These are phyloP conservation scores for Syngnathus typhle DNA, from an alignment of 2,113 vertebrate genomes.

Conservation along the genomic window DNA sequence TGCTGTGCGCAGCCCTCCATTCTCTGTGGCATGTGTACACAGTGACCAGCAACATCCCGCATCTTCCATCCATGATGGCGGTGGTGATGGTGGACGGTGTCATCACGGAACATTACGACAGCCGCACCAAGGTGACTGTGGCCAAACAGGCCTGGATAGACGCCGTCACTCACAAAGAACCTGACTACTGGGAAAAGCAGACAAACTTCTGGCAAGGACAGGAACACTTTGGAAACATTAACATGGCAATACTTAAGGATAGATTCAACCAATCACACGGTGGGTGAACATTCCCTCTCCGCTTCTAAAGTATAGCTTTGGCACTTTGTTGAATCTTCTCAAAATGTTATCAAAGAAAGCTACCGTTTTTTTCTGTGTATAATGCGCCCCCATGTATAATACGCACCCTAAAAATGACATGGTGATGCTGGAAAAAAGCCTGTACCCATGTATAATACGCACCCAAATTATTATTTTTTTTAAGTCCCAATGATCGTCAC, in stretches of 20 bases:
- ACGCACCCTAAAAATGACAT: no score
- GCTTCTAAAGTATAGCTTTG: background rate
- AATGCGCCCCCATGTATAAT: no score
- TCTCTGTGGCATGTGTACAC: slow-evolving; percentile 9
- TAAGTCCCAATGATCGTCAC: no score
- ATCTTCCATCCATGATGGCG: background rate
- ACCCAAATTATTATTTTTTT: no score
- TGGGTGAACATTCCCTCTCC: background rate
- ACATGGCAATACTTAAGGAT: slow-evolving; percentile 8
- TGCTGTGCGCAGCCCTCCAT: background rate
- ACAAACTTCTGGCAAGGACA: rapidly evolving
- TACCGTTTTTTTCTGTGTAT: no score
- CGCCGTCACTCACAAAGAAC: background rate
- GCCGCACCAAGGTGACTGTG: slow-evolving; percentile 8
- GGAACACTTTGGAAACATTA: slow-evolving; percentile 21
- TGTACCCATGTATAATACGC: no score
- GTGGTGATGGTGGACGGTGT: slow-evolving; percentile 23
- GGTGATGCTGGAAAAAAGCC: no score
- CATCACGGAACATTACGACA: slow-evolving; percentile 37
- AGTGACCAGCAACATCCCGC: slow-evolving; percentile 2
- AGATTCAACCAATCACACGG: slow-evolving; percentile 41
- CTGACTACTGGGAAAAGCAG: slow-evolving; percentile 16
- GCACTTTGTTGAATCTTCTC: background rate
- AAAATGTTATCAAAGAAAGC: background rate
- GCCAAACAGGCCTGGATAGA: slow-evolving; percentile 30